Evolutionary conservation across 1,140 invertebrate species (phyloP).

Genomic region (Brachionus calyciflorus): DNA sequence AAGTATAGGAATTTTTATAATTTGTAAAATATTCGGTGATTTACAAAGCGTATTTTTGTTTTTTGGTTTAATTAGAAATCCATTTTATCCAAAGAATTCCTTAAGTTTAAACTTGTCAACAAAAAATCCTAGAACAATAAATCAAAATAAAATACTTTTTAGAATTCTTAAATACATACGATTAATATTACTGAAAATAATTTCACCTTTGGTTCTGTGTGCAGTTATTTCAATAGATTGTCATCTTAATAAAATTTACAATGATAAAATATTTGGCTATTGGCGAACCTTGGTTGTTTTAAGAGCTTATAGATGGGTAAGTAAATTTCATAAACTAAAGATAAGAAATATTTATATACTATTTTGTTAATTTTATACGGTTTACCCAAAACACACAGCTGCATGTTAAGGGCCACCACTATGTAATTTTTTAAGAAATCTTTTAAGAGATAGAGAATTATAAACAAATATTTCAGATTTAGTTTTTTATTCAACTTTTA

Average conservation of each 20-base stretch:
- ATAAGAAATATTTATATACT: too few species aligned
- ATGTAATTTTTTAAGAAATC: too few species aligned
- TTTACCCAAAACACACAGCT: too few species aligned
- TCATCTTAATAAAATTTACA: constrained; percentile 47
- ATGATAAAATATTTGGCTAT: constrained; percentile 49
- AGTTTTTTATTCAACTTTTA: too few species aligned
- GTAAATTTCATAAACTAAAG: constrained; percentile 39
- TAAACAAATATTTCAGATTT: too few species aligned
- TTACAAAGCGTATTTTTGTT: constrained; percentile 55
- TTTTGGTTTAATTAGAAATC: constrained; percentile 56
- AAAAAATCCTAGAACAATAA: constrained; percentile 45
- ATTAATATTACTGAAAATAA: not conserved
- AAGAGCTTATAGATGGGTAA: constrained; percentile 57
- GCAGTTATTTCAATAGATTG: constrained; percentile 47
- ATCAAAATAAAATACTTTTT: constrained; percentile 38
- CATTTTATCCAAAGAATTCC: constrained; percentile 52
- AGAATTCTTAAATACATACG: constrained; percentile 3
- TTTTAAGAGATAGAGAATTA: too few species aligned
- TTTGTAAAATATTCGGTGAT: constrained; percentile 54
- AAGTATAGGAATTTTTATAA: constrained; percentile 54
- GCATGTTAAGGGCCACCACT: too few species aligned
- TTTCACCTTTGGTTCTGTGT: constrained; percentile 50
- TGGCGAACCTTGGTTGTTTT: constrained; percentile 54
- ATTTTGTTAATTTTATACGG: too few species aligned
- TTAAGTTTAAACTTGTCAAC: constrained; percentile 21